Percentiles rank a stretch among this genome's conserved stretches.
Evolutionary conservation across 2,888 invertebrate species (phyloP).

Genomic region (Thereva nobilitata): DNA sequence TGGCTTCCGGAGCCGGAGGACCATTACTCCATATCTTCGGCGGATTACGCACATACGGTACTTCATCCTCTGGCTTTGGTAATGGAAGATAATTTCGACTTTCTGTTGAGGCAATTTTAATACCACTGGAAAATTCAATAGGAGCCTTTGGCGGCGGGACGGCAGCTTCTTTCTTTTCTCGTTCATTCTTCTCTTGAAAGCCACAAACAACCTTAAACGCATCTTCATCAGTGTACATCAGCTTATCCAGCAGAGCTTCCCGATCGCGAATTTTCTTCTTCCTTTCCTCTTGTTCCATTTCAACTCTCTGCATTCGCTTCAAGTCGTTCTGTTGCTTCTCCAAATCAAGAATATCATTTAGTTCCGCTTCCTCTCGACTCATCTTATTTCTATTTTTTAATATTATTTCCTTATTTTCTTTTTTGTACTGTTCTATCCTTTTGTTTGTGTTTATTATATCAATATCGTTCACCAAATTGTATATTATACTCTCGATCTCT

Average conservation of each 20-base stretch:
- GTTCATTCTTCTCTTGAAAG: constrained; percentile 73
- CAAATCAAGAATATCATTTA: constrained; percentile 82
- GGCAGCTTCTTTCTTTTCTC: constrained; percentile 65
- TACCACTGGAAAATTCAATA: constrained; percentile 69
- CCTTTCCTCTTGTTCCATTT: constrained; percentile 69
- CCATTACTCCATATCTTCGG: constrained; percentile 69
- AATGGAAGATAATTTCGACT: constrained; percentile 68
- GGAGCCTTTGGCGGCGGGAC: too few relatives aligned
- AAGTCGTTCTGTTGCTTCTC: constrained; percentile 79
- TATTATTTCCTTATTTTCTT: constrained; percentile 84
- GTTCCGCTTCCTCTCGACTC: constrained; percentile 79
- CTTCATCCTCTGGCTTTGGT: constrained; percentile 76
- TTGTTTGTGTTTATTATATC: constrained; percentile 88
- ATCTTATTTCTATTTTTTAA: constrained; percentile 77
- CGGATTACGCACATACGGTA: constrained; percentile 71
- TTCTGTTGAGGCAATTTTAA: constrained; percentile 73
- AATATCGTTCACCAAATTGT: constrained; percentile 86
- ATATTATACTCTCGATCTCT: constrained; percentile 89
- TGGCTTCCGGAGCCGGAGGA: constrained; percentile 69
- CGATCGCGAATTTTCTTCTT: constrained; percentile 83
- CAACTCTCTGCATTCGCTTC: constrained; percentile 70
- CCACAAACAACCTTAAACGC: constrained; percentile 85
- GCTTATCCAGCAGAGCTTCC: constrained; percentile 91
- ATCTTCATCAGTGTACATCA: constrained; percentile 90
- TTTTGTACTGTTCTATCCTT: constrained; percentile 87